Percentiles rank a stretch among this genome's conserved stretches.
Evolutionary conservation across 2,113 vertebrate species (phyloP).

Genomic region (Paramisgurnus dabryanus): DNA sequence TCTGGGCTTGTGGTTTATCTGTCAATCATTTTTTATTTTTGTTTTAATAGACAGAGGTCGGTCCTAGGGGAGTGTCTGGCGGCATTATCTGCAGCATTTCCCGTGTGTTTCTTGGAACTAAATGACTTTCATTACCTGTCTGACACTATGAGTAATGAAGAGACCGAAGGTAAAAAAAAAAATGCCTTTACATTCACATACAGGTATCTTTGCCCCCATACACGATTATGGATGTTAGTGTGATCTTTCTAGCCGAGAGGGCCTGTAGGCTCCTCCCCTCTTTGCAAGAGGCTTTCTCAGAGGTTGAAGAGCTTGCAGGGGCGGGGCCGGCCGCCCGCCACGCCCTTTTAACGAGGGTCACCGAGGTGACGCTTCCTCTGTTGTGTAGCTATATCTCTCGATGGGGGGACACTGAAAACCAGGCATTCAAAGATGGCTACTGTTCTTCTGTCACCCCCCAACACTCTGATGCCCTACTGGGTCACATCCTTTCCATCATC

Average conservation of each 20-base stretch:
- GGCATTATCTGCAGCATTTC: slow-evolving; percentile 86
- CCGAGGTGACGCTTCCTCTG: slow-evolving; percentile 89
- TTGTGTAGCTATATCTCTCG: slow-evolving; percentile 90
- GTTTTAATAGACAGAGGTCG: slow-evolving; percentile 78
- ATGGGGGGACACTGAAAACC: slow-evolving; percentile 83
- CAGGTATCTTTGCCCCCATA: not conserved
- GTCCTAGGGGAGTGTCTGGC: slow-evolving; percentile 87
- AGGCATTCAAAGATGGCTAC: slow-evolving; percentile 71
- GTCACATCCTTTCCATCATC: slow-evolving; percentile 87
- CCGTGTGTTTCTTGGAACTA: slow-evolving; percentile 92
- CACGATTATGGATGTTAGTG: slow-evolving; percentile 71
- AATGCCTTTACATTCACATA: not conserved
- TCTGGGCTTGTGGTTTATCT: not conserved
- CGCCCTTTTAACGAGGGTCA: slow-evolving; percentile 84
- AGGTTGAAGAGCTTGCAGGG: slow-evolving; percentile 82
- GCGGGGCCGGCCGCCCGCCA: slow-evolving; percentile 84
- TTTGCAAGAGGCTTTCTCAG: slow-evolving; percentile 81
- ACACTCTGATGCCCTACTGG: slow-evolving; percentile 86
- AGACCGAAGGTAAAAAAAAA: slow-evolving; percentile 63
- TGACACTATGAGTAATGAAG: slow-evolving; percentile 77
- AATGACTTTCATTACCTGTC: slow-evolving; percentile 84
- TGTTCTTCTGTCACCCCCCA: slow-evolving; percentile 82
- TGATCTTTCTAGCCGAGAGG: slow-evolving; percentile 78
- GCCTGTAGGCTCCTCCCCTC: slow-evolving; percentile 84
- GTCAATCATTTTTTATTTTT: slow-evolving; percentile 27